Conservation (phyloP, 2,888 invertebrate species). For the Neoscelio sp. region DNA sequence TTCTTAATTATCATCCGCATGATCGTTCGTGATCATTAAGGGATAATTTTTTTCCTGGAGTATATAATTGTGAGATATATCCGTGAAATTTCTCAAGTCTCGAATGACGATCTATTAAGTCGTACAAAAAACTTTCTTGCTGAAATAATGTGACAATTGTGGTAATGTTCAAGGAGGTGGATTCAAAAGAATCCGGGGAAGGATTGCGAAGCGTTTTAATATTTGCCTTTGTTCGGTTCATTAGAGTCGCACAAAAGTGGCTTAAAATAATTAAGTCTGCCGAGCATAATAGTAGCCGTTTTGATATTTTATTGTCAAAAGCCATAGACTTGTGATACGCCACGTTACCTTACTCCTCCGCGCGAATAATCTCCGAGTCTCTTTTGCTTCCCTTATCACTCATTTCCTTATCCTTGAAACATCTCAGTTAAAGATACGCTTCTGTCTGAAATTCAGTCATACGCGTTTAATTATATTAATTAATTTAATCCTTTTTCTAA, state of each 20-base stretch:
- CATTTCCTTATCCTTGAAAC: conserved; percentile 30
- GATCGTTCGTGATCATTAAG: no score
- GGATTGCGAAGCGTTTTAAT: conserved; percentile 74
- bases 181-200: conserved; percentile 49
- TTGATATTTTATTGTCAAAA: conserved; percentile 79
- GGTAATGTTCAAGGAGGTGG: conserved; percentile 11
- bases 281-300: conserved; percentile 78
- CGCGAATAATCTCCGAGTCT: conserved; percentile 60
- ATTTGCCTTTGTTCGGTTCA: conserved; percentile 80
- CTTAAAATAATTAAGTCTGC: conserved; percentile 81
- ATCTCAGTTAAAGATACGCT: conserved; percentile 37
- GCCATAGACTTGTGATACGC: conserved; percentile 74
- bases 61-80: no score
- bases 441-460: conserved; percentile 31
- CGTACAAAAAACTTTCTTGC: conserved; percentile 27
- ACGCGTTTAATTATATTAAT: conserved; percentile 32
- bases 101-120: conserved; percentile 15
- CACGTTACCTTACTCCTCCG: conserved; percentile 67
- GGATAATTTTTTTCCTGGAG: not conserved
- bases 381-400: conserved; percentile 37
- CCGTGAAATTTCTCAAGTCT: not conserved
- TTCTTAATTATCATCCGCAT: no score
- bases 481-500: conserved; percentile 16
- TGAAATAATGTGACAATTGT: conserved; percentile 47
- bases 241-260: conserved; percentile 81